Percentiles rank a stretch among this genome's conserved stretches.
Evolutionary conservation across 2,113 vertebrate species (phyloP).

Genomic region (Dromaius novaehollandiae): DNA sequence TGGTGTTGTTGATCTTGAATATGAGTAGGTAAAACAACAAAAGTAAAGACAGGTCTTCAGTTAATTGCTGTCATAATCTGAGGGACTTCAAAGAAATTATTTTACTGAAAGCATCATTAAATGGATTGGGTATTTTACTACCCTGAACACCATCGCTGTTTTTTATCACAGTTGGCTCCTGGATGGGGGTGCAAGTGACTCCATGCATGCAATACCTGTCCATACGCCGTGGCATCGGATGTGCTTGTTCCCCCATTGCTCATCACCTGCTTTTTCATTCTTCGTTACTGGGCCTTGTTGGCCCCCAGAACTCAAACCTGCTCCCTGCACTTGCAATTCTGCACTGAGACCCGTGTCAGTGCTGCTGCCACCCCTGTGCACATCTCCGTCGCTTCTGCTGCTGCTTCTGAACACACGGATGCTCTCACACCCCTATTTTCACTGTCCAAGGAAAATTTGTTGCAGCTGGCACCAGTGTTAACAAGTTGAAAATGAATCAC

Average conservation of each 20-base stretch:
- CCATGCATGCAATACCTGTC: not conserved
- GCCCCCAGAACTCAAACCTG: too few relatives aligned
- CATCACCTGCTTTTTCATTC: not conserved
- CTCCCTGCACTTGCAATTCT: not conserved
- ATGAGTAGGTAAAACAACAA: conserved; percentile 21
- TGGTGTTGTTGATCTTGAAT: conserved; percentile 9
- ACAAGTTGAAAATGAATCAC: not conserved
- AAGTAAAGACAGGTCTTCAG: conserved; percentile 36
- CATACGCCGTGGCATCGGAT: too few relatives aligned
- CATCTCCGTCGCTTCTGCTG: not conserved
- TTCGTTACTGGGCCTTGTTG: not conserved
- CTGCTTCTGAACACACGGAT: not conserved
- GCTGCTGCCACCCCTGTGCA: not conserved
- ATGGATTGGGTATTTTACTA: not conserved
- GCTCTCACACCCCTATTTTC: not conserved
- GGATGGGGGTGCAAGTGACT: not conserved
- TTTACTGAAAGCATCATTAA: conserved; percentile 14
- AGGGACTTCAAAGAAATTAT: conserved; percentile 52
- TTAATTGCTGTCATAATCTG: conserved; percentile 59
- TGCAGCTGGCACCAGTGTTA: too few relatives aligned
- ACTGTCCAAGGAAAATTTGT: not conserved
- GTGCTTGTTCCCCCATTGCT: not conserved
- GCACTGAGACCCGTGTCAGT: too few relatives aligned
- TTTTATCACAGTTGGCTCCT: not conserved
- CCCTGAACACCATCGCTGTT: not conserved